These are phyloP conservation scores for Bellardia pandia DNA, from an alignment of 2,888 invertebrate genomes.

Conservation along the genomic window DNA sequence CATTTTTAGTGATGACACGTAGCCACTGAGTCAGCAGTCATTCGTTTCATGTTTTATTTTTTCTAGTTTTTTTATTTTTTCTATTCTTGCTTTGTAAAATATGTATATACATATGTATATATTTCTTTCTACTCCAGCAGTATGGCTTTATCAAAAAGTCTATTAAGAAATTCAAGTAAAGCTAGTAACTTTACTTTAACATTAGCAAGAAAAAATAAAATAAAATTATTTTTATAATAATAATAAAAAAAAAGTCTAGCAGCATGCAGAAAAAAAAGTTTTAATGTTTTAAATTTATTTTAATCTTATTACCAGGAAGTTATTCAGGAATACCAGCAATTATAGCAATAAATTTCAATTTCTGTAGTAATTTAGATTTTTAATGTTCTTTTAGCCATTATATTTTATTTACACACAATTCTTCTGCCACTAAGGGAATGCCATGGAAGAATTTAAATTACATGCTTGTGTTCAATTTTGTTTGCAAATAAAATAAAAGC, in stretches of 20 bases:
- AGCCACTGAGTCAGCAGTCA: slow-evolving; percentile 66
- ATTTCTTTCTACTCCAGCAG: not conserved
- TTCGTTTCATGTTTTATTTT: slow-evolving; percentile 17
- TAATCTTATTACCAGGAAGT: slow-evolving; percentile 49
- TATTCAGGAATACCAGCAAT: slow-evolving; percentile 34
- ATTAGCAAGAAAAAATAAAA: not conserved
- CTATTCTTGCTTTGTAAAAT: not conserved
- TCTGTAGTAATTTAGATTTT: slow-evolving; percentile 19
- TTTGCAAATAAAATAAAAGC: not conserved
- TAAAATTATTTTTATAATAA: not conserved
- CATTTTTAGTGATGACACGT: slow-evolving; percentile 60
- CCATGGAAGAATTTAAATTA: not conserved
- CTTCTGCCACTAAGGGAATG: not conserved
- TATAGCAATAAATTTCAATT: slow-evolving; percentile 63
- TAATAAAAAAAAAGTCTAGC: slow-evolving; percentile 15
- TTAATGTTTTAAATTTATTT: slow-evolving; percentile 55
- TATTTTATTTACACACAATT: slow-evolving; percentile 23
- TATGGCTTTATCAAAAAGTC: slow-evolving; percentile 5
- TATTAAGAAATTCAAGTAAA: slow-evolving; percentile 45
- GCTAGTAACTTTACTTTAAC: slow-evolving; percentile 39
- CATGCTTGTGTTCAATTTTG: not conserved
- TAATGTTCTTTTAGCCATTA: slow-evolving; percentile 30
- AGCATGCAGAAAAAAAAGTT: slow-evolving; percentile 5
- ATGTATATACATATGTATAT: not conserved
- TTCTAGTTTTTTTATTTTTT: not conserved